Conservation (phyloP, 2,888 invertebrate species). For the Caenorhabditis imperialis region DNA sequence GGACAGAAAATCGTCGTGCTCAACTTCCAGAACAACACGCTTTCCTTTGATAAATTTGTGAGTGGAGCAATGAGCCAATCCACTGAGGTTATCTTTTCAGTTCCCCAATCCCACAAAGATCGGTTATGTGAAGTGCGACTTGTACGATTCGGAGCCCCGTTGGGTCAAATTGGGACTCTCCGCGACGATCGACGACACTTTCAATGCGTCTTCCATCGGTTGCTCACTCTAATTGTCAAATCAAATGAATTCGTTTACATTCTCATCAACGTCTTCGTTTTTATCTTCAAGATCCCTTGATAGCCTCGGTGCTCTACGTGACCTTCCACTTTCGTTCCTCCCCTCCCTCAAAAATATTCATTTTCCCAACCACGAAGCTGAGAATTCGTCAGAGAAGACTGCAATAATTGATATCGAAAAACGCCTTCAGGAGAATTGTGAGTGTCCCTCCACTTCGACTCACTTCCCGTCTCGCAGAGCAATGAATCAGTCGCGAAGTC, state of each 20-base stretch:
- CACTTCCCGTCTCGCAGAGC: conserved; percentile 1
- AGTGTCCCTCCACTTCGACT: neutral
- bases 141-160: too few species aligned
- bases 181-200: neutral
- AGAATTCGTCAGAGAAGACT: neutral
- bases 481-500: neutral
- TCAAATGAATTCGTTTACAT: too few species aligned
- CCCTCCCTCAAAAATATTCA: too few species aligned
- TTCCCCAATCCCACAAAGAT: conserved; percentile 7
- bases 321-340: too few species aligned
- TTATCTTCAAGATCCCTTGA: too few species aligned
- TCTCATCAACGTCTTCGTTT: too few species aligned
- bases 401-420: conserved; percentile 10
- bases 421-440: conserved; percentile 7
- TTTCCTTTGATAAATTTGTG: neutral
- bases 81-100: too few species aligned
- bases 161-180: conserved; percentile 4
- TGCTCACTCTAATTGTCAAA: neutral
- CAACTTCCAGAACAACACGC: neutral
- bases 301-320: too few species aligned
- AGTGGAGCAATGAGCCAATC: too few species aligned
- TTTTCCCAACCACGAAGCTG: too few species aligned
- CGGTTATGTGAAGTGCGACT: conserved; percentile 1
- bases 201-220: neutral
- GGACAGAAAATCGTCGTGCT: neutral